These are phyloP conservation scores for Trididemnum nubilum DNA, from an alignment of 23 tunicate species.

Conservation along the genomic window DNA sequence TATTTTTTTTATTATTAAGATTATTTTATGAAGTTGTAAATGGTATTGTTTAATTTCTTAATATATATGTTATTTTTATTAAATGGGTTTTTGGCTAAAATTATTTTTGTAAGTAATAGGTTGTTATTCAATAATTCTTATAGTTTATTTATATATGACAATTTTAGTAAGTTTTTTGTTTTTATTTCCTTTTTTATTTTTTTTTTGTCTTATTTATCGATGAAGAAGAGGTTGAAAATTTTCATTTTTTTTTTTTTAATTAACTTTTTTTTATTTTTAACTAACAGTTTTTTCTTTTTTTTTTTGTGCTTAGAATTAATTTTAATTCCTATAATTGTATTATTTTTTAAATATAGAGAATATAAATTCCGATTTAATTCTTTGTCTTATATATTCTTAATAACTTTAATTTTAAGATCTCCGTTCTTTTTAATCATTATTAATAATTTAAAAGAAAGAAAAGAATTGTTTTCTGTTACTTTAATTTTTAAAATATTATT, in stretches of 20 bases:
- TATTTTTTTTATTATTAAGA: not conserved
- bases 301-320: constrained; percentile 4
- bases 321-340: constrained; percentile 6
- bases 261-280: constrained; percentile 9
- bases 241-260: not conserved
- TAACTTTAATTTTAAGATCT: not conserved
- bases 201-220: not conserved
- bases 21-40: not conserved
- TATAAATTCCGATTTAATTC: constrained; percentile 7
- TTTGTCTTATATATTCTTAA: constrained; percentile 18
- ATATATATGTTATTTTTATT: not conserved
- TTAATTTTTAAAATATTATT: not conserved
- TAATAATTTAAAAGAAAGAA: not conserved
- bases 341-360: not conserved
- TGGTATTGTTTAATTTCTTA: not conserved
- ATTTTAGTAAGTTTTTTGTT: not conserved
- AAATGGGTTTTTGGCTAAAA: not conserved
- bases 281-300: not conserved
- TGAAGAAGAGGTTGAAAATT: not conserved
- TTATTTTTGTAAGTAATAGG: not conserved
- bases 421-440: not conserved
- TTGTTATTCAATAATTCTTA: not conserved
- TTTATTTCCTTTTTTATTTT: not conserved
- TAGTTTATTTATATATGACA: not conserved
- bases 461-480: not conserved